Percentiles rank a stretch among this genome's conserved stretches.
Evolutionary conservation across 2,797 vertebrate species (phyloP).

Genomic region (Synaphobranchus kaupii): DNA sequence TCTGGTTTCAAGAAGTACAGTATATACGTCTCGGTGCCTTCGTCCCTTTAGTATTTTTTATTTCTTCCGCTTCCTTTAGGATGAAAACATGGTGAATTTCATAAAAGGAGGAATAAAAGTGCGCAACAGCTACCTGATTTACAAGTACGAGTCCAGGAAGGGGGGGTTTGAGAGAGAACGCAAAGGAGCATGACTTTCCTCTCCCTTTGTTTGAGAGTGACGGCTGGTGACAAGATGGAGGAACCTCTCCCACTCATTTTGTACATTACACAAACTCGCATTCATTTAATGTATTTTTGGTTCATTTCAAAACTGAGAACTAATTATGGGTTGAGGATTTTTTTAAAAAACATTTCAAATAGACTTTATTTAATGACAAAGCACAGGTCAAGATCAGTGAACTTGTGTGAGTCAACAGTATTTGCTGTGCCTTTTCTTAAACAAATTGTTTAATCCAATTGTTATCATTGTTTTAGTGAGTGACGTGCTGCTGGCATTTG

Average conservation of each 20-base stretch:
- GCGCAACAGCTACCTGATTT: conserved; percentile 60
- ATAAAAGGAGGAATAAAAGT: conserved; percentile 64
- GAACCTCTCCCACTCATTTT: not conserved
- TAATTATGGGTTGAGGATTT: not conserved
- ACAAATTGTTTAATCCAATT: not conserved
- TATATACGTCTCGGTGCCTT: not conserved
- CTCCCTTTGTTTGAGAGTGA: not conserved
- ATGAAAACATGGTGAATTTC: conserved; percentile 64
- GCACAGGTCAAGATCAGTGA: not conserved
- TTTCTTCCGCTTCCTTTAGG: conserved; percentile 40
- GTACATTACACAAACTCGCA: too few relatives aligned
- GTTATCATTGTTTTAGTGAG: not conserved
- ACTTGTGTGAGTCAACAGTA: not conserved
- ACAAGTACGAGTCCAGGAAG: conserved; percentile 49
- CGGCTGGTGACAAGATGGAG: not conserved
- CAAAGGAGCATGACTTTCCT: not conserved
- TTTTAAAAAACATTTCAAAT: not conserved
- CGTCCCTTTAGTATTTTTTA: not conserved
- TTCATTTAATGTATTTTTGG: too few relatives aligned
- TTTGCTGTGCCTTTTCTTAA: not conserved
- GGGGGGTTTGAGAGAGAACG: not conserved
- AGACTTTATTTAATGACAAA: not conserved
- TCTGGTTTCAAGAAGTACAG: not conserved
- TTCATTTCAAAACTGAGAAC: too few relatives aligned
- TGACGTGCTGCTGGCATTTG: not conserved